Evolutionary conservation across 2,888 invertebrate species (phyloP).

Genomic region (Crematogaster levior): DNA sequence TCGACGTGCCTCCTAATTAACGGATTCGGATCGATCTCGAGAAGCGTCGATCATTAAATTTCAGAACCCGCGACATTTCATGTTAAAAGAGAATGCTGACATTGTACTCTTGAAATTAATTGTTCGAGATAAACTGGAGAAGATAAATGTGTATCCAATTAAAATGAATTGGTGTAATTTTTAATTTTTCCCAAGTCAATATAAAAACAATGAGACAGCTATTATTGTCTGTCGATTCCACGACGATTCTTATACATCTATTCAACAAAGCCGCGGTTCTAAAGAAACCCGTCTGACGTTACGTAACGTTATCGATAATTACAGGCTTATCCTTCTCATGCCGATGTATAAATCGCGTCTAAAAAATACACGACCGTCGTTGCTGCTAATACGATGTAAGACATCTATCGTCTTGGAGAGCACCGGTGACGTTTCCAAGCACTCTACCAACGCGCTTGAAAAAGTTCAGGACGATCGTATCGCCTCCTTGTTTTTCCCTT

Average conservation of each 20-base stretch:
- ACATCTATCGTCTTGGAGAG: background rate
- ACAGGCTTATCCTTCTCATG: slow-evolving; percentile 15
- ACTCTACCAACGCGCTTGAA: slow-evolving; percentile 12
- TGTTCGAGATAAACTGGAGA: background rate
- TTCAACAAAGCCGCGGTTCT: slow-evolving; percentile 19
- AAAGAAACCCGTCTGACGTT: slow-evolving; percentile 8
- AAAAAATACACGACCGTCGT: slow-evolving; percentile 16
- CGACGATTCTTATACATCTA: background rate
- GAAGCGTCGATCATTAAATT: background rate
- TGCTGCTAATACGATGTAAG: background rate
- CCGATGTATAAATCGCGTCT: slow-evolving; percentile 9
- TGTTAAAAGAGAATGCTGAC: background rate
- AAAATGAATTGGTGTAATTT: background rate
- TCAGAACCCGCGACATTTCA: no score
- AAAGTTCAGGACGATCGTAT: slow-evolving; percentile 49
- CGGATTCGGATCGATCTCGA: background rate
- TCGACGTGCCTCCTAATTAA: background rate
- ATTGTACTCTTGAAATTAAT: background rate
- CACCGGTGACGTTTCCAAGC: slow-evolving; percentile 3
- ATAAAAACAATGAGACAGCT: background rate
- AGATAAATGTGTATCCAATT: background rate
- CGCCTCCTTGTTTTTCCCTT: slow-evolving; percentile 54
- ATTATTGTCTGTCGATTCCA: slow-evolving; percentile 2
- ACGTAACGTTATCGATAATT: slow-evolving; percentile 34
- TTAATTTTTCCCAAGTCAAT: background rate